Base-by-base conservation (phyloP, 2,888 invertebrate genomes). In the Tachina grossa region DNA sequence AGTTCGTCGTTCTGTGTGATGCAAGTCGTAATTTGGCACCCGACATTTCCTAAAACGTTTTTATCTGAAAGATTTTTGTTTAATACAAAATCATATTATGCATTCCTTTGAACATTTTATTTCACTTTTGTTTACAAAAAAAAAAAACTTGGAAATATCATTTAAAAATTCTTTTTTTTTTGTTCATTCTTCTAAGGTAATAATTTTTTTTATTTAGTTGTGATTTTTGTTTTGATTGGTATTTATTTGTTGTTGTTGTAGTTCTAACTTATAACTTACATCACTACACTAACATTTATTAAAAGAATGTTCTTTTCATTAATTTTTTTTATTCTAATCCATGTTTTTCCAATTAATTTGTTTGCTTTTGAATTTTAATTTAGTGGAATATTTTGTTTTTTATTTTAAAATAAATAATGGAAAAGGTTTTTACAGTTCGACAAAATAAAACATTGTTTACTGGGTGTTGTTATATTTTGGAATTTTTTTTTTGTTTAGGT, bases 181-280 rank as follows among this genome's bases (percentile, higher is more conserved):
- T 47, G 2, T 66, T 66, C 4, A 14, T 47, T 72, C 10, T n/a
- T 51, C 22, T 39, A 22, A n/a, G n/a, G n/a, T n/a, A n/a, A n/a
- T 31, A n/a, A 8, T 41, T 2, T 14, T 53, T 71, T 84, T 66
- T 69, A 71, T 71, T 76, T 47, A 39, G 31, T 57, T 43, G 61
- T 79, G 11, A 41, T 63, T 79, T 53, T 71, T 22, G 9, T 65
- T 47, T 71, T 51, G 14, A 74, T 78, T 47, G 59, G 19, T 31
- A 68, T 39, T 75, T 61, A 8, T 39, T 75, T 61, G 10, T 80
- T 68, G 43, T 65, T 63, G 9, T 77, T 66, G 31, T 76, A 83
- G 65, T 80, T 76, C 79, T 85, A 83, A 72, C 83, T 83, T 85
- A 85, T 83, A 80, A 85, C 85, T 85, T 85, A 85, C 68, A 55